Evolutionary conservation across 2,113 vertebrate genomes (phyloP).

Genomic region (Regulus satrapa): DNA sequence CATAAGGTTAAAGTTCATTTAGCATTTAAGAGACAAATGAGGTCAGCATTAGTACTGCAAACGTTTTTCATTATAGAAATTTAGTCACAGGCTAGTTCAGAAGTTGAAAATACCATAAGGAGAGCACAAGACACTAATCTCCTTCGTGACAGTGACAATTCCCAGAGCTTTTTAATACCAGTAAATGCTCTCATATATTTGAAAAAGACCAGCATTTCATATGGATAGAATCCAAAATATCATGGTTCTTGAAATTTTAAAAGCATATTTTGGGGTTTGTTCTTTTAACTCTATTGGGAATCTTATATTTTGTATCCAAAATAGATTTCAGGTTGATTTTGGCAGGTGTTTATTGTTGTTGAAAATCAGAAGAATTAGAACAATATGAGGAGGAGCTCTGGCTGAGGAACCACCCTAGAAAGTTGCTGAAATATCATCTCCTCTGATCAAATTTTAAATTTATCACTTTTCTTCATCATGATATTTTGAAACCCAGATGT

Average conservation of each 20-base stretch:
- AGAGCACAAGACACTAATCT: slow-evolving; percentile 36
- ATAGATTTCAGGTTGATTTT: slow-evolving; percentile 17
- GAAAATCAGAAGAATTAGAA: background rate
- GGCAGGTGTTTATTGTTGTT: background rate
- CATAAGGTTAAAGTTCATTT: slow-evolving; percentile 25
- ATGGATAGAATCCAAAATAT: slow-evolving; percentile 34
- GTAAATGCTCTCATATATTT: slow-evolving; percentile 14
- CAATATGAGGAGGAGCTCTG: background rate
- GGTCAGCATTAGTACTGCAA: slow-evolving; percentile 20
- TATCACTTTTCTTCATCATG: background rate
- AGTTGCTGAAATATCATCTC: background rate
- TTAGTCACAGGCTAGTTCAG: slow-evolving; percentile 52
- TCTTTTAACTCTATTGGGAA: background rate
- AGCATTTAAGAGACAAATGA: slow-evolving; percentile 37
- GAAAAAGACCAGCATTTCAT: slow-evolving; percentile 28
- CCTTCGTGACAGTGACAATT: slow-evolving; percentile 47
- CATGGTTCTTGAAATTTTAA: slow-evolving; percentile 3
- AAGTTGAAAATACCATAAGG: slow-evolving; percentile 49
- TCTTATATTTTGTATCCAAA: background rate
- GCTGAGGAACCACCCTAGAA: background rate
- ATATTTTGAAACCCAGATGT: background rate
- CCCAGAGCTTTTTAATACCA: slow-evolving; percentile 39
- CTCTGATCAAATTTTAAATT: background rate
- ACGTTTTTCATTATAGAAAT: slow-evolving; percentile 40
- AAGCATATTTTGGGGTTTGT: background rate